A percentile compares a stretch with the other conserved stretches of the same genome.
Conservation (phyloP, 2,797 vertebrate species). For the Tachyglossus aculeatus region DNA sequence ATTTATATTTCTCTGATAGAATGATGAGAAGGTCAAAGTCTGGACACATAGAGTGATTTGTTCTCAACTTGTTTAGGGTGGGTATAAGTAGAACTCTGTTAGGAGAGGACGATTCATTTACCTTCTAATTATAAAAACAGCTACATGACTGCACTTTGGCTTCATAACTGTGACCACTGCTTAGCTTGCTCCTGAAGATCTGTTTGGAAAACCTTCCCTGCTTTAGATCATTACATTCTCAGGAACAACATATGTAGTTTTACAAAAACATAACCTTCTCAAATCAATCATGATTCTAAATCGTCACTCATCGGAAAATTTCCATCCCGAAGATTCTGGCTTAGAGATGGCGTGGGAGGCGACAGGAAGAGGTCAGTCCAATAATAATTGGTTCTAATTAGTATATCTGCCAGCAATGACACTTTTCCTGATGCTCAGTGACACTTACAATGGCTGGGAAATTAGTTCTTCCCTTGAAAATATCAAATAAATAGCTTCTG, state of each 20-base stretch:
- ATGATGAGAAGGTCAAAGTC: neutral
- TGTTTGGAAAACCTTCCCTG: neutral
- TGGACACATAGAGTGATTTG: neutral
- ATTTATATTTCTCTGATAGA: no score
- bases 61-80: neutral
- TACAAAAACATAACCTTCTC: neutral
- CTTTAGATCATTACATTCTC: neutral
- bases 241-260: neutral
- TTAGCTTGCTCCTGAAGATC: neutral
- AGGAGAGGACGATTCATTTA: neutral
- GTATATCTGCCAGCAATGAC: neutral
- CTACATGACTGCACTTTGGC: neutral
- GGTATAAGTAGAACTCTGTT: neutral
- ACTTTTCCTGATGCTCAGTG: neutral
- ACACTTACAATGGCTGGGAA: slow-evolving; percentile 2
- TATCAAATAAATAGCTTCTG: neutral
- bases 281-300: slow-evolving; percentile 3
- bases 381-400: slow-evolving; percentile 9
- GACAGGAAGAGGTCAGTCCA: neutral
- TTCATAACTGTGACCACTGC: neutral
- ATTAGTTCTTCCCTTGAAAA: slow-evolving; percentile 4
- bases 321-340: no score
- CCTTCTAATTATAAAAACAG: no score
- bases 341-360: no score
- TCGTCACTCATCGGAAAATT: neutral